phyloP scores from a whole-genome alignment of 2,888 invertebrate genomes.

The Ormia ochracea region DNA sequence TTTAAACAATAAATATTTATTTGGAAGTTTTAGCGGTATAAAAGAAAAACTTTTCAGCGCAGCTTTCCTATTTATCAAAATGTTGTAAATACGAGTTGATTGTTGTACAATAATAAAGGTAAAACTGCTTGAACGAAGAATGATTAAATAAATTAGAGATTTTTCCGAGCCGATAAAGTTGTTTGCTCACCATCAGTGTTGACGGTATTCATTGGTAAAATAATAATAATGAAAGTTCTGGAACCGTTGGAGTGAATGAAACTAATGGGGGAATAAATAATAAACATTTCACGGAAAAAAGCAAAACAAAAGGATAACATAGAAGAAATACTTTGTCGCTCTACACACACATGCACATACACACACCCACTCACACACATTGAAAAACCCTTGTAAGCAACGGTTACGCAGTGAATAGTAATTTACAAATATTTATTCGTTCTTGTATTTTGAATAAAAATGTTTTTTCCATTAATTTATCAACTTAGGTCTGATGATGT shows the following conservation, averaged over 20 bases:
- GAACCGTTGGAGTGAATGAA: not conserved
- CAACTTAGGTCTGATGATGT: no score
- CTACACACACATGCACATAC: not conserved
- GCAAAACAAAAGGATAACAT: not conserved
- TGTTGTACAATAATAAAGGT: not conserved
- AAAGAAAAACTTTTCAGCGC: no score
- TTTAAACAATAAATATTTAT: no score
- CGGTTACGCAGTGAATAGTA: not conserved
- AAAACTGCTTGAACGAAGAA: not conserved
- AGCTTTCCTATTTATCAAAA: no score
- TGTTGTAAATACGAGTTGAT: no score
- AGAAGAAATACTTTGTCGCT: not conserved
- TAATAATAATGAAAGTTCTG: not conserved
- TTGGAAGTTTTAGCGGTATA: no score
- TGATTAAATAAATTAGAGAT: not conserved
- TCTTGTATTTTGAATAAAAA: constrained; percentile 10
- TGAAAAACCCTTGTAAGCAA: not conserved
- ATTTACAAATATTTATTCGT: not conserved
- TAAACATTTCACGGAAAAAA: not conserved
- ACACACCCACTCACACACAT: no score
- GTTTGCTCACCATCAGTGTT: not conserved
- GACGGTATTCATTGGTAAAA: not conserved
- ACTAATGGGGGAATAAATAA: not conserved
- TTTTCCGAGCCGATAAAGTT: not conserved
- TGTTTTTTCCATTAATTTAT: no score